A percentile compares a stretch with the other conserved stretches of the same genome.
phyloP scores from a whole-genome alignment of 2,888 invertebrate genomes.

The Epsilonema sp. region DNA sequence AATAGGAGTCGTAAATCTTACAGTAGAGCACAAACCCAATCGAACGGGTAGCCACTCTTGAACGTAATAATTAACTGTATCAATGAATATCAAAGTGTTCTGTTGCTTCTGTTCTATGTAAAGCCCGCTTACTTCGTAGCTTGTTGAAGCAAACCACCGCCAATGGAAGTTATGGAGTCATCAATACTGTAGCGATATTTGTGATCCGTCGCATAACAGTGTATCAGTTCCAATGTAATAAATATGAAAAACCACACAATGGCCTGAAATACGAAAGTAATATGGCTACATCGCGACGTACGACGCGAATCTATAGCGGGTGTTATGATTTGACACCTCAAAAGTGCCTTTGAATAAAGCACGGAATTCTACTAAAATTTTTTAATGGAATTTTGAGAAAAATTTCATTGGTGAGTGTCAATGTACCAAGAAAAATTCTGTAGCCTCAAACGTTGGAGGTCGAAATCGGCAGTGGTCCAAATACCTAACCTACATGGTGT shows the following conservation, averaged over 20 bases:
- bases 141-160: constrained; percentile 27
- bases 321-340: no score
- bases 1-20: constrained; percentile 52
- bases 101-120: no score
- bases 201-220: constrained; percentile 7
- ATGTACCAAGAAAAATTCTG: no score
- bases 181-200: constrained; percentile 11
- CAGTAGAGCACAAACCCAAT: background rate
- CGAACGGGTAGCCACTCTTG: background rate
- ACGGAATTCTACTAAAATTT: no score
- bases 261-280: constrained; percentile 8
- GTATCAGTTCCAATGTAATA: constrained; percentile 11
- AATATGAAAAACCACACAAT: constrained; percentile 12
- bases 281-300: no score
- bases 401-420: no score
- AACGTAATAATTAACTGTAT: background rate
- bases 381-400: no score
- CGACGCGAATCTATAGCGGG: no score
- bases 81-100: background rate
- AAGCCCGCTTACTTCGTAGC: constrained; percentile 1
- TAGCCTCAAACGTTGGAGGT: no score
- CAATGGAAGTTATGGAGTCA: constrained; percentile 16
- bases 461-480: no score
- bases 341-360: no score
- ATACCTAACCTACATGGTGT: no score